Conservation (phyloP, 2,888 invertebrate genomes). For the Spicauda simplicius region DNA sequence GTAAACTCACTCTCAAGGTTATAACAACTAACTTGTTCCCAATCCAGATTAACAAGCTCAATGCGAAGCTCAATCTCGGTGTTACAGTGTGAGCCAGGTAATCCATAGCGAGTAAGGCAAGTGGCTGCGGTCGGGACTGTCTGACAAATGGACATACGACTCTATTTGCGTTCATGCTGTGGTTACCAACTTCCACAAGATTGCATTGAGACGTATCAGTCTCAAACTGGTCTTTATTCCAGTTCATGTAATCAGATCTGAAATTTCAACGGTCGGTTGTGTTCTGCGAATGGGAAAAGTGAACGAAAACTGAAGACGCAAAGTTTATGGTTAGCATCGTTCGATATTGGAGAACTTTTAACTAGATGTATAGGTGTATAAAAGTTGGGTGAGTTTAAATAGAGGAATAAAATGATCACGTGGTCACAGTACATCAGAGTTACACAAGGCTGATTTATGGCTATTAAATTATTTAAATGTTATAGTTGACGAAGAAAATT, state of each 20-base stretch:
- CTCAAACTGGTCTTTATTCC: slow-evolving; percentile 31
- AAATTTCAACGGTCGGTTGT: slow-evolving; percentile 22
- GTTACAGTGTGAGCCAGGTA: background rate
- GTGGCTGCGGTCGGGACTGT: slow-evolving; percentile 27
- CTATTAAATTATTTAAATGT: too few species aligned
- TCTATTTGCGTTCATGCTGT: slow-evolving; percentile 25
- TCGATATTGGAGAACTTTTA: slow-evolving; percentile 34
- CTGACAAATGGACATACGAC: slow-evolving; percentile 30
- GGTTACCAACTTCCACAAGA: slow-evolving; percentile 30
- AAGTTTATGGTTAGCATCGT: slow-evolving; percentile 33
- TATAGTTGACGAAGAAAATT: too few species aligned
- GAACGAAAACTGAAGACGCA: slow-evolving; percentile 17
- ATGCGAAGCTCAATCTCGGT: too few species aligned
- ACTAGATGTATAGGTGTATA: slow-evolving; percentile 36
- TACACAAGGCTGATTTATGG: slow-evolving; percentile 49
- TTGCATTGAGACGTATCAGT: slow-evolving; percentile 19
- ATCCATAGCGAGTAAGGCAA: slow-evolving; percentile 7
- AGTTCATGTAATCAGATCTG: slow-evolving; percentile 28
- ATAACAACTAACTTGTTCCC: too few species aligned
- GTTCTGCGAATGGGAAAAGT: slow-evolving; percentile 10
- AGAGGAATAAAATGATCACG: slow-evolving; percentile 48
- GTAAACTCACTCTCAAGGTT: background rate
- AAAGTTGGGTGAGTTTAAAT: slow-evolving; percentile 34
- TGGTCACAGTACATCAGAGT: slow-evolving; percentile 49
- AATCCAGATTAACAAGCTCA: too few species aligned